These are phyloP conservation scores for Achlya flavicornis DNA, from an alignment of 2,888 invertebrate species.

Conservation along the genomic window DNA sequence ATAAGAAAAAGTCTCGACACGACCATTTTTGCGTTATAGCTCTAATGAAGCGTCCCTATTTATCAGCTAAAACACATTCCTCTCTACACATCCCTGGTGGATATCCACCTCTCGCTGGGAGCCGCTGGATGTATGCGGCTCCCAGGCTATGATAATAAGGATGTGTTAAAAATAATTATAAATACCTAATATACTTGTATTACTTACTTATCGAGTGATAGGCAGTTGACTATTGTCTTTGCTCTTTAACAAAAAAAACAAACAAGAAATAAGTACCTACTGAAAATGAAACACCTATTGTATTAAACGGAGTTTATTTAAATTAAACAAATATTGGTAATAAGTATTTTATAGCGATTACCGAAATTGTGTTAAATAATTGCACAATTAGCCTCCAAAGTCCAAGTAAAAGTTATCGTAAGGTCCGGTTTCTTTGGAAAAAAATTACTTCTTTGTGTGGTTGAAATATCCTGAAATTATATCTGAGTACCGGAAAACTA, in stretches of 20 bases:
- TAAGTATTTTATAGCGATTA: neutral
- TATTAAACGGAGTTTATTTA: neutral
- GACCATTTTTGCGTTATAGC: no score
- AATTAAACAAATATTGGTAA: conserved; percentile 1
- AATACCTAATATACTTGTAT: no score
- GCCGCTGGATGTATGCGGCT: no score
- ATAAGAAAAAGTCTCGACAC: no score
- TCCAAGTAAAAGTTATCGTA: conserved; percentile 11
- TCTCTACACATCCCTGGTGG: no score
- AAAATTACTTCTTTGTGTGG: conserved; percentile 5
- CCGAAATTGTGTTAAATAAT: conserved; percentile 5
- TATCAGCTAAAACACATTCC: no score
- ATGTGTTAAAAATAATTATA: no score
- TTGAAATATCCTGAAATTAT: conserved; percentile 10
- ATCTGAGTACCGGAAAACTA: conserved; percentile 7
- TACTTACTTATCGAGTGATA: no score
- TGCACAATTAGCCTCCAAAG: conserved; percentile 13
- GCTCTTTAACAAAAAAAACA: neutral
- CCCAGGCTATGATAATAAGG: no score
- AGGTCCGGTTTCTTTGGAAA: conserved; percentile 12
- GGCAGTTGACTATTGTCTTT: no score
- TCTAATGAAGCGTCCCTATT: no score
- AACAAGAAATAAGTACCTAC: neutral
- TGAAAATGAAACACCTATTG: neutral
- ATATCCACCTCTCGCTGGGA: no score